Base-by-base conservation (phyloP, 2,113 vertebrate genomes). In the Lathamus discolor region DNA sequence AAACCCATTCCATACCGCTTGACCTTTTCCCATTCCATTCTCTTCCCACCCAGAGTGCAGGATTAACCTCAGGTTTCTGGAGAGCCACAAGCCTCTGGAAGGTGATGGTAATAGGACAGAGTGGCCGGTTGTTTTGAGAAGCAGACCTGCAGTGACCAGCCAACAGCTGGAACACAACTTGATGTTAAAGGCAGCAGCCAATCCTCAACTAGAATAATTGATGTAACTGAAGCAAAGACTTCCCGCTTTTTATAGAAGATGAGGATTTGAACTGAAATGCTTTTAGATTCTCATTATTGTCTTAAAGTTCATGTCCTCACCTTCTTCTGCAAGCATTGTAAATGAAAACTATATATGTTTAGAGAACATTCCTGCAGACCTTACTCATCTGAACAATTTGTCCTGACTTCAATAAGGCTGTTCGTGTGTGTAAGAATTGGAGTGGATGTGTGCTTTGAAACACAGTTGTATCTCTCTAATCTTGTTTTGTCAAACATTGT, bases 401-500 rank as follows among this genome's bases (percentile, higher is more conserved):
- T 89, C 57, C 83, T 69, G 62, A 24, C 66, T 91, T 59, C 57
- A 57, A 0, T 44, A 33, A 52, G 46, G 13, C 2, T 39, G 44
- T 35, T 88, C 44, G 2, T 22, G 48, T 13, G 78, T 39, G 35
- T 29, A 46, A 81, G 85, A 70, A 33, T 5, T 79, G 66, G 18
- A 54, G 49, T 72, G 63, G 43, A 67, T 4, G 4, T 52, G 75
- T 35, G 55, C 83, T 94, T 72, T 83, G 51, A 88, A 95, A 70
- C 31, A 11, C 13, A 85, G 46, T 67, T 55, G 9, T 28, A 33
- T 93, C 80, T 76, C 70, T 92, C 66, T 88, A 6, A 91, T 95
- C 94, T 95, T 90, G 35, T 76, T 92, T 88, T 90, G 41, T 54
- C 59, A 87, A 67, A 41, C 13, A 19, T 39, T 81, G 46, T 96